phyloP scores from a whole-genome alignment of 2,797 vertebrate species.

The Mormyrus hasselquistii region DNA sequence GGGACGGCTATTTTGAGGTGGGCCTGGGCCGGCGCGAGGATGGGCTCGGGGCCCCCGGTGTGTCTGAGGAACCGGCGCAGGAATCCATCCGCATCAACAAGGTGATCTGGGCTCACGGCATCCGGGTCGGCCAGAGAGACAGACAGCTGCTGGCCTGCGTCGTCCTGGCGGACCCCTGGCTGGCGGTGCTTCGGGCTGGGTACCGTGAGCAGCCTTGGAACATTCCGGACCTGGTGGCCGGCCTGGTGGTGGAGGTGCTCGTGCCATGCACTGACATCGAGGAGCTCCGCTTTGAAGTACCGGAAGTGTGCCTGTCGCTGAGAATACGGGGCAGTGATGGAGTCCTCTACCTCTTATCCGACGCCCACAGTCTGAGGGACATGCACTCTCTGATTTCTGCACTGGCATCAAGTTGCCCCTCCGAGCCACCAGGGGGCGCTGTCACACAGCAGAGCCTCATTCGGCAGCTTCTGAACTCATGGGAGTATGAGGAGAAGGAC shows the following conservation, averaged over 20 bases:
- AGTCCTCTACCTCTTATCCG: constrained; percentile 72
- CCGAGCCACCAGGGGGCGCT: constrained; percentile 44
- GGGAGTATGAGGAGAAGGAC: constrained; percentile 74
- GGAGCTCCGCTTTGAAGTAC: constrained; percentile 66
- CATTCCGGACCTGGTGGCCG: constrained; percentile 61
- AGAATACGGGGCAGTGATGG: constrained; percentile 54
- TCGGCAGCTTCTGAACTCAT: constrained; percentile 70
- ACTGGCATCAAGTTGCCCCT: constrained; percentile 34
- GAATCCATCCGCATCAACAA: constrained; percentile 56
- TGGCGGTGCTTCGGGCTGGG: constrained; percentile 69
- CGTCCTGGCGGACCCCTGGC: constrained; percentile 63
- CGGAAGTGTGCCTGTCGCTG: constrained; percentile 73
- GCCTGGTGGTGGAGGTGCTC: constrained; percentile 63
- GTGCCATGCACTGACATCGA: constrained; percentile 67
- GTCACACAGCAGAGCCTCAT: constrained; percentile 67
- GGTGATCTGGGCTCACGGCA: constrained; percentile 77
- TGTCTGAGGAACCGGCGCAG: constrained; percentile 27
- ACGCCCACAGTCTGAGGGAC: constrained; percentile 66
- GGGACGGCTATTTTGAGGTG: constrained; percentile 95
- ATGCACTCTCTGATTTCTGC: constrained; percentile 60
- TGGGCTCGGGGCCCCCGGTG: constrained; percentile 54
- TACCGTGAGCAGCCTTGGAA: constrained; percentile 52
- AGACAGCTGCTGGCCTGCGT: constrained; percentile 75
- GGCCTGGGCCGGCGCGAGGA: constrained; percentile 68
- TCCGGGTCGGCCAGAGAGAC: constrained; percentile 64